phyloP scores from a whole-genome alignment of 1,140 invertebrate genomes.

The Caenorhabditis latens region DNA sequence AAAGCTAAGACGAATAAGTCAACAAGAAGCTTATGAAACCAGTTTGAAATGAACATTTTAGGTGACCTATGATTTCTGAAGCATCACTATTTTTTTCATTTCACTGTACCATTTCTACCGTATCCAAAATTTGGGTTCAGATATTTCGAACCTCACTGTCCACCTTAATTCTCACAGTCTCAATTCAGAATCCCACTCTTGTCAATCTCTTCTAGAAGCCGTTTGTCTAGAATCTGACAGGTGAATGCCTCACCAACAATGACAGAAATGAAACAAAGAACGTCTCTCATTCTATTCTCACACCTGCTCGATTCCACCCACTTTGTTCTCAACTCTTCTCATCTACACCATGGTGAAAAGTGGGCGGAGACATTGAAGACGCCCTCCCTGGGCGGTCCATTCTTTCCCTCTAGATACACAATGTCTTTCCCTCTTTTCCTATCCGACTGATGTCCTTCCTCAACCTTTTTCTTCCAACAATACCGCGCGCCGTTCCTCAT shows the following conservation, averaged over 20 bases:
- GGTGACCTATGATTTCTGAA: too few species aligned
- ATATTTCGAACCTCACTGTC: too few species aligned
- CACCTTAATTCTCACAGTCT: too few species aligned
- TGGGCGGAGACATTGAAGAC: constrained; percentile 5
- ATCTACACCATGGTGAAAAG: constrained; percentile 30
- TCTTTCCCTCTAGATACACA: constrained; percentile 17
- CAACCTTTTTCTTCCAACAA: background rate
- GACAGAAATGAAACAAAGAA: background rate
- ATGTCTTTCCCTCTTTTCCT: background rate
- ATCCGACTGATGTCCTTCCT: background rate
- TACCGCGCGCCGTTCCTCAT: constrained; percentile 48
- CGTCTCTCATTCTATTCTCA: background rate
- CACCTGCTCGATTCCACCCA: constrained; percentile 24
- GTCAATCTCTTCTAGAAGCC: background rate
- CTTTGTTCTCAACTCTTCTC: background rate
- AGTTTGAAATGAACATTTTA: too few species aligned
- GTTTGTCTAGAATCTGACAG: background rate
- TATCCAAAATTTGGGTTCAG: too few species aligned
- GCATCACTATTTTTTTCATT: too few species aligned
- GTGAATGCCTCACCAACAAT: background rate
- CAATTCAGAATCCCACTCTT: background rate
- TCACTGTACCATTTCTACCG: too few species aligned
- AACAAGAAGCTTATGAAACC: too few species aligned
- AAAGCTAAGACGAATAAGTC: too few species aligned
- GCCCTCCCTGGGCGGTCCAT: constrained; percentile 3